phyloP scores from a whole-genome alignment of 1,140 invertebrate species.

The Tetramorium alpestre region DNA sequence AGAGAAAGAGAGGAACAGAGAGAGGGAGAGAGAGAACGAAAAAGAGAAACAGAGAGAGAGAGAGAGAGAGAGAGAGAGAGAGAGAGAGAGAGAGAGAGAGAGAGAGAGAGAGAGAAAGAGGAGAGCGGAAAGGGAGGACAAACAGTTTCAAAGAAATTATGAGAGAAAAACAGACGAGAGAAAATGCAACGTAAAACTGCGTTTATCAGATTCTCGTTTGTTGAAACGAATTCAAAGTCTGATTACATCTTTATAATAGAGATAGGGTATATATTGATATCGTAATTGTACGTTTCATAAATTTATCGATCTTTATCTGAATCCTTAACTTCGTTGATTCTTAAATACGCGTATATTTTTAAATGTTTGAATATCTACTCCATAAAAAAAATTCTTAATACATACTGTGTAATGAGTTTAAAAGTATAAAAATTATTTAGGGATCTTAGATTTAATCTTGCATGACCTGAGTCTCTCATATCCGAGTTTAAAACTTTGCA shows the following conservation, averaged over 20 bases:
- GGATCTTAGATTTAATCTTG: neutral
- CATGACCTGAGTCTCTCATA: no score
- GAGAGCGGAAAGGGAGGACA: neutral
- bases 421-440: neutral
- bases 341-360: neutral
- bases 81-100: neutral
- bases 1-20: neutral
- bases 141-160: slow-evolving; percentile 18
- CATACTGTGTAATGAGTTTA: neutral
- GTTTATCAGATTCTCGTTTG: slow-evolving; percentile 20
- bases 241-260: neutral
- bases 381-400: neutral
- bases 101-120: neutral
- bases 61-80: neutral
- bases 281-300: neutral
- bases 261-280: no score
- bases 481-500: neutral
- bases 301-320: neutral
- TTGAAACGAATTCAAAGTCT: neutral
- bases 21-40: neutral
- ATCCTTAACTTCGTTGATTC: neutral
- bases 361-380: neutral
- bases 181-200: neutral
- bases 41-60: neutral
- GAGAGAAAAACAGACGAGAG: neutral